Evolutionary conservation across 2,797 vertebrate genomes (phyloP), one percentile per base, ranked within the genome.

Genomic region (Crocodylus rhombifer): DNA sequence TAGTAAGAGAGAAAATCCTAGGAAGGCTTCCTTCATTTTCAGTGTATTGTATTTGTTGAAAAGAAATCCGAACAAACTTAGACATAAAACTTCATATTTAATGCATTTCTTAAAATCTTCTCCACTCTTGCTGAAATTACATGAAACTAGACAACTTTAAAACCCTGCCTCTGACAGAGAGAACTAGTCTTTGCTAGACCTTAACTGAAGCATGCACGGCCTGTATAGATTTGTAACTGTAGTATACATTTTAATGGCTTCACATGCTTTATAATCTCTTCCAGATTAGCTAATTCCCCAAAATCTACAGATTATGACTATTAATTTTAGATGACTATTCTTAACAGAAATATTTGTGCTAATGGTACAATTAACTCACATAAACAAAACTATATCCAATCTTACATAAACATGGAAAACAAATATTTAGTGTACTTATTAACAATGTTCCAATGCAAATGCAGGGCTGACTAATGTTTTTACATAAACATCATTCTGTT

Each of bases 61-160:
- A 95, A 86, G 81, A 94, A 87, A 92, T 83, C 36, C 55, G 77
- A 87, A 89, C 84, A 93, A 91, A 85, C 60, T 91, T 56, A 91
- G 28, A 73, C 58, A 57, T 81, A 95, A 77, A 62, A 76, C 86
- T 89, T 85, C 92, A 93, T 61, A 77, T 61, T 83, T 18, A 71
- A 11, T 30, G 58, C 58, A 73, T 63, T 89, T 42, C 60, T 93
- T 88, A 81, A 94, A 71, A 20, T 90, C 87, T 91, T 96, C 89
- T 76, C 71, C 60, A 64, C 7, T 64, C 23, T 76, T 56, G 21
- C 67, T 36, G 42, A 42, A 71, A 42, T 71, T 71, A 33, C 67
- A 42, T 14, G 3, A 4, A 42, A 25, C 67, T 14, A 23, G 33
- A 36, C 67, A 73, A 15, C 21, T 73, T 51, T 73, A 73, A 73